Evolutionary conservation across 1,140 invertebrate genomes (phyloP).

Genomic region (Pomacea maculata): DNA sequence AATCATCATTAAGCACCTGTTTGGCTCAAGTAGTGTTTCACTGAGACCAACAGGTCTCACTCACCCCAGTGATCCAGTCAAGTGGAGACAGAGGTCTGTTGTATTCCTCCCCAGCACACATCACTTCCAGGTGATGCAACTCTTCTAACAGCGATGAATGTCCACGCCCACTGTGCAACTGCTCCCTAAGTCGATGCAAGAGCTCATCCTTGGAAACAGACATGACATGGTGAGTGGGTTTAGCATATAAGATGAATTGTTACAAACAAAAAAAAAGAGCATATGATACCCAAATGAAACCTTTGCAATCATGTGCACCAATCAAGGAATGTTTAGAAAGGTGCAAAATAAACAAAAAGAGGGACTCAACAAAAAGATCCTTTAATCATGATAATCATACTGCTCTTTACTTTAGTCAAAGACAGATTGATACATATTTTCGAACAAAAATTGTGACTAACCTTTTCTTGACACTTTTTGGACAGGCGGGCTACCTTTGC

Average conservation of each 20-base stretch:
- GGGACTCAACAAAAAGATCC: not conserved
- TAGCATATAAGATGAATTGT: not conserved
- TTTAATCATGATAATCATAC: not conserved
- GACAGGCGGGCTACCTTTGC: conserved; percentile 41
- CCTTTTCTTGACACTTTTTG: conserved; percentile 53
- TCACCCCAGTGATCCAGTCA: conserved; percentile 12
- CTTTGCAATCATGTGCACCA: too few species aligned
- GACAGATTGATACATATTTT: not conserved
- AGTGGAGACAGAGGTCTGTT: conserved; percentile 29
- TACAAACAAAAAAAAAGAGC: too few species aligned
- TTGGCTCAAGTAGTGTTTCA: too few species aligned
- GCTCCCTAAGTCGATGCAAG: conserved; percentile 42
- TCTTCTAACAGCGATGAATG: conserved; percentile 39
- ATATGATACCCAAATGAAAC: too few species aligned
- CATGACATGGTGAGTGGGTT: too few species aligned
- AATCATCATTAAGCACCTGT: too few species aligned
- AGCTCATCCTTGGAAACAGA: conserved; percentile 40
- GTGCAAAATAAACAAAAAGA: not conserved
- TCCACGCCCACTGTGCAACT: conserved; percentile 31
- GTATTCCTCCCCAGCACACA: conserved; percentile 41
- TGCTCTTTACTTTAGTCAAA: too few species aligned
- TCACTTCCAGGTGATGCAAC: conserved; percentile 31
- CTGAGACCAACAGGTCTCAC: not conserved
- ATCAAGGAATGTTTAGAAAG: not conserved
- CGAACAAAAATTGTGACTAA: conserved; percentile 8